These are phyloP conservation scores for Micromussa lordhowensis DNA, from an alignment of 92 coral and sea anemone species.

Conservation along the genomic window DNA sequence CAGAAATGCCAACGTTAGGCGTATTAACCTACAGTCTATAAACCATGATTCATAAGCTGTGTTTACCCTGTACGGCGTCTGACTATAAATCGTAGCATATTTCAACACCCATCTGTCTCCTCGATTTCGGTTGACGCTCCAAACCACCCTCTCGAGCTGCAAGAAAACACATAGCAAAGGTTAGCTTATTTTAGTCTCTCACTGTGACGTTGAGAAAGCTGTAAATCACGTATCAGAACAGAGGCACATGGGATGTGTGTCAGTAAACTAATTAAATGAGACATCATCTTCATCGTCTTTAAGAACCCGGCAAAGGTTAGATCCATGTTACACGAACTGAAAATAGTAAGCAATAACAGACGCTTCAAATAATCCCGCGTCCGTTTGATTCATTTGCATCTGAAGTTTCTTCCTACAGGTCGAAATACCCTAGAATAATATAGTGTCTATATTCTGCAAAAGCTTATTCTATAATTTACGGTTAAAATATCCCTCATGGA, in stretches of 20 bases:
- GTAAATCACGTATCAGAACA: neutral
- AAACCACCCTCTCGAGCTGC: constrained; percentile 66
- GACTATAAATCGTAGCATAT: constrained; percentile 66
- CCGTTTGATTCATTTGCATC: neutral
- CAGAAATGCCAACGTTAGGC: neutral
- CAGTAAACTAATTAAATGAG: neutral
- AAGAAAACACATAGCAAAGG: neutral
- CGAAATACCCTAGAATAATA: neutral
- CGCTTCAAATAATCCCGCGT: neutral
- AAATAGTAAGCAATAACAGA: neutral
- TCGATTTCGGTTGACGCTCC: constrained; percentile 65
- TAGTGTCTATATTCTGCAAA: neutral
- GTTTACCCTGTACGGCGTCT: constrained; percentile 75
- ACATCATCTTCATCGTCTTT: too few relatives aligned
- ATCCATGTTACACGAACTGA: neutral
- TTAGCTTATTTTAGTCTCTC: neutral
- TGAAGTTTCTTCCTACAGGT: neutral
- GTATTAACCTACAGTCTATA: neutral
- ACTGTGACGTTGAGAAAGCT: neutral
- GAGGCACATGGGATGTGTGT: neutral
- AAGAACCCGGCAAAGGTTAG: too few relatives aligned
- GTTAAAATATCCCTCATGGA: too few relatives aligned
- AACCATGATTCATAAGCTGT: too few relatives aligned
- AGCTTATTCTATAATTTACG: neutral
- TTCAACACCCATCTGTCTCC: constrained; percentile 80